Percentiles rank a stretch among this genome's conserved stretches.
phyloP scores from a whole-genome alignment of 92 coral and sea anemone genomes.

The Phenganax marumi region DNA sequence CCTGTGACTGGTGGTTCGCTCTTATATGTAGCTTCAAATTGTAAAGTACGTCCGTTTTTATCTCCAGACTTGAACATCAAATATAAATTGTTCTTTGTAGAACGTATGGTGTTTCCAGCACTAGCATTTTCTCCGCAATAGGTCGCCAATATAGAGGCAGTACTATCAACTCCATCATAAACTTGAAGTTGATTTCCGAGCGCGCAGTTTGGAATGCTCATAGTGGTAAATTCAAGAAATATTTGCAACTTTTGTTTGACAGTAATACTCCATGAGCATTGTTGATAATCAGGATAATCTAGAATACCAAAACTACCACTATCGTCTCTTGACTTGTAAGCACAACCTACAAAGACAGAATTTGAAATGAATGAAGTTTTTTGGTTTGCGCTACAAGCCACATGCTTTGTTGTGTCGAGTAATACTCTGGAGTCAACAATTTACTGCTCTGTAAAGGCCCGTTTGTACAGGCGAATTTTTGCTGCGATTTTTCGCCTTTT shows the following conservation, averaged over 20 bases:
- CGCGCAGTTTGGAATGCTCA: conserved; percentile 1
- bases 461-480: neutral
- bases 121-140: neutral
- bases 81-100: neutral
- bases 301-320: neutral
- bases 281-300: conserved; percentile 4
- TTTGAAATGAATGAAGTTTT: neutral
- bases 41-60: neutral
- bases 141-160: neutral
- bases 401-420: too few species aligned
- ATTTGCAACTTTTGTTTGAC: neutral
- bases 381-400: too few species aligned
- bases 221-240: neutral
- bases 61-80: neutral
- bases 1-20: neutral
- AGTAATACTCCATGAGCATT: conserved; percentile 2
- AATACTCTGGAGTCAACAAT: too few species aligned
- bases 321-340: neutral
- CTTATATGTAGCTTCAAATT: neutral
- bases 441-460: neutral
- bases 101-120: conserved; percentile 2
- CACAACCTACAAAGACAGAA: conserved; percentile 9
- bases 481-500: too few species aligned
- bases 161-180: conserved; percentile 14
- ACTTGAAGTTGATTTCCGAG: neutral